Evolutionary conservation across 2,113 vertebrate genomes (phyloP).

Genomic region (Rafetus swinhoei): DNA sequence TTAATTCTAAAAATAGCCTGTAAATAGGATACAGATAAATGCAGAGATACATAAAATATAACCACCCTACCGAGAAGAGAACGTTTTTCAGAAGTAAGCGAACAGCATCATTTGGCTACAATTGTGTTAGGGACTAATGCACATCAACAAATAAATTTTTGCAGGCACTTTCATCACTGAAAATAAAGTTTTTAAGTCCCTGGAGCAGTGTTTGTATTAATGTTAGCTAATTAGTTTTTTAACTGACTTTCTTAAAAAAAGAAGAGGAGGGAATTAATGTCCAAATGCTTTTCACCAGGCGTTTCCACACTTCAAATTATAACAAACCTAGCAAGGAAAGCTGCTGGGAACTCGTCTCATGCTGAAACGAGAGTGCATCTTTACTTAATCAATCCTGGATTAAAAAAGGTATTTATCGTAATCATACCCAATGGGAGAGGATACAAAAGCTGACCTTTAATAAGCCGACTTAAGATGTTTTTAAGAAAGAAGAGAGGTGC

Average conservation of each 20-base stretch:
- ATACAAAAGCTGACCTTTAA: slow-evolving; percentile 60
- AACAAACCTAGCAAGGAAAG: slow-evolving; percentile 51
- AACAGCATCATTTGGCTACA: slow-evolving; percentile 52
- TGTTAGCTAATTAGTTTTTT: slow-evolving; percentile 72
- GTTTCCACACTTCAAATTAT: slow-evolving; percentile 63
- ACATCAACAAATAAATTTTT: slow-evolving; percentile 69
- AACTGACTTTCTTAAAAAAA: slow-evolving; percentile 64
- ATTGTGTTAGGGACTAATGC: slow-evolving; percentile 46
- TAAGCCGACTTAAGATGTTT: neutral
- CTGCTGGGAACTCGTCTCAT: slow-evolving; percentile 48
- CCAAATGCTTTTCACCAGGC: slow-evolving; percentile 62
- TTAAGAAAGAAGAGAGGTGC: neutral
- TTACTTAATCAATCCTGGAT: slow-evolving; percentile 47
- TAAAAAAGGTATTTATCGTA: slow-evolving; percentile 58
- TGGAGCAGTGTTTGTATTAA: slow-evolving; percentile 66
- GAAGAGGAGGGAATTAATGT: slow-evolving; percentile 54
- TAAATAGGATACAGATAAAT: neutral
- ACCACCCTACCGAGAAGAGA: neutral
- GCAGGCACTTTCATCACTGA: slow-evolving; percentile 59
- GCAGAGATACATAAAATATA: neutral
- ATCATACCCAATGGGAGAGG: slow-evolving; percentile 44
- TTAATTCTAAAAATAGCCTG: neutral
- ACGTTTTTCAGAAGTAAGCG: slow-evolving; percentile 24
- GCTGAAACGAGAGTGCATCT: slow-evolving; percentile 55
- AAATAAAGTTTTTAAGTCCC: slow-evolving; percentile 72